These are phyloP conservation scores for Rhegmatorhina hoffmannsi DNA, from an alignment of 2,113 vertebrate genomes.

Conservation along the genomic window DNA sequence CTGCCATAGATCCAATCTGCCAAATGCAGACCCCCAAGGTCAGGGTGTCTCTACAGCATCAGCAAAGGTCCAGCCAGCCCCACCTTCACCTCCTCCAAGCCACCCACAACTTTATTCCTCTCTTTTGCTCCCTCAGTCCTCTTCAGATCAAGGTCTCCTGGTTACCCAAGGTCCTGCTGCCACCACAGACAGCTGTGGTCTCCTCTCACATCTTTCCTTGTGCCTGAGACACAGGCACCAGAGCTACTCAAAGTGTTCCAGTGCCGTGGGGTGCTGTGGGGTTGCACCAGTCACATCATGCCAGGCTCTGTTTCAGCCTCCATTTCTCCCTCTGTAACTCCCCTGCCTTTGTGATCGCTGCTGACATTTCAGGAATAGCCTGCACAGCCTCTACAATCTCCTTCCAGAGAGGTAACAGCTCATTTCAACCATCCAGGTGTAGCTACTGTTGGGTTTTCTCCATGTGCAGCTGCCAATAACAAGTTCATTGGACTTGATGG, in stretches of 20 bases:
- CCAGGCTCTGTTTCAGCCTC: background rate
- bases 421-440: background rate
- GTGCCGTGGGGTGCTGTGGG: fast-evolving
- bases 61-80: background rate
- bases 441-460: background rate
- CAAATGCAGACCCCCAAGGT: background rate
- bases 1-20: background rate
- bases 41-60: background rate
- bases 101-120: background rate
- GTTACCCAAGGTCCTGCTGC: background rate
- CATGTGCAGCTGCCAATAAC: background rate
- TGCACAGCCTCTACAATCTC: background rate
- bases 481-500: fast-evolving
- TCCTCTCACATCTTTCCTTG: background rate
- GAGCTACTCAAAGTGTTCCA: background rate
- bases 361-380: background rate
- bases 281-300: fast-evolving
- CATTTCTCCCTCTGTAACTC: background rate
- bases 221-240: fast-evolving
- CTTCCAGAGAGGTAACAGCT: background rate
- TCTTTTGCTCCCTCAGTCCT: background rate
- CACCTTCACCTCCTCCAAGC: background rate
- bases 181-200: background rate
- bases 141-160: background rate
- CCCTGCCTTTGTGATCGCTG: background rate